Conservation (phyloP, 2,113 vertebrate species). For the Parus major region DNA sequence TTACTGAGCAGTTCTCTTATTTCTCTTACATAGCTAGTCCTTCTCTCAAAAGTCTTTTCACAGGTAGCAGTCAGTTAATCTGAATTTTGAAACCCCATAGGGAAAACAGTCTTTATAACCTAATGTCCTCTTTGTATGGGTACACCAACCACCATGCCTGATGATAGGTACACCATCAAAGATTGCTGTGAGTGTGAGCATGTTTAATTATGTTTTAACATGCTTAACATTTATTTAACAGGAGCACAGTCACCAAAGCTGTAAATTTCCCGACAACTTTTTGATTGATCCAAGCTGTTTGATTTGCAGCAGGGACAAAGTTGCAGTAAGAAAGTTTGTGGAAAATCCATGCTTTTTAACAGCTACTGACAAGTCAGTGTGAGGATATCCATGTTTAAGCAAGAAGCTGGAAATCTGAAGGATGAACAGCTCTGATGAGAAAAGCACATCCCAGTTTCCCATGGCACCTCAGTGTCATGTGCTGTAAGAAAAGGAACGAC, state of each 20-base stretch:
- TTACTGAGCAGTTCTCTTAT: neutral
- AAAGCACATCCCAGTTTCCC: neutral
- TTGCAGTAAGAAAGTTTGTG: neutral
- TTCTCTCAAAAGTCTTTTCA: neutral
- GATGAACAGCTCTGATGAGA: neutral
- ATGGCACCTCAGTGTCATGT: neutral
- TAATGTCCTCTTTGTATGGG: neutral
- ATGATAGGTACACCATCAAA: neutral
- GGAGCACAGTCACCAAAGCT: neutral
- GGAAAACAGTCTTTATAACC: neutral
- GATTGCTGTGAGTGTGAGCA: neutral
- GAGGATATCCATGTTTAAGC: neutral
- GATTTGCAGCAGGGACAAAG: neutral
- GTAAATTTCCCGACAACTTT: neutral
- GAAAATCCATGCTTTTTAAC: neutral
- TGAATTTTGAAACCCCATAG: neutral
- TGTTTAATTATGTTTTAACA: neutral
- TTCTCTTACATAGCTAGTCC: neutral
- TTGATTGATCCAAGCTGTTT: neutral
- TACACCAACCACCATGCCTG: neutral
- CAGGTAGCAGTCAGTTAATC: neutral
- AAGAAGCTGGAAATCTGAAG: constrained; percentile 4
- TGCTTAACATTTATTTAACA: neutral
- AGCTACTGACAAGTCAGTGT: neutral
- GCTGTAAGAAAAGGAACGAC: neutral